Conservation (phyloP, 2,113 vertebrate genomes). For the Grallaria varia region DNA sequence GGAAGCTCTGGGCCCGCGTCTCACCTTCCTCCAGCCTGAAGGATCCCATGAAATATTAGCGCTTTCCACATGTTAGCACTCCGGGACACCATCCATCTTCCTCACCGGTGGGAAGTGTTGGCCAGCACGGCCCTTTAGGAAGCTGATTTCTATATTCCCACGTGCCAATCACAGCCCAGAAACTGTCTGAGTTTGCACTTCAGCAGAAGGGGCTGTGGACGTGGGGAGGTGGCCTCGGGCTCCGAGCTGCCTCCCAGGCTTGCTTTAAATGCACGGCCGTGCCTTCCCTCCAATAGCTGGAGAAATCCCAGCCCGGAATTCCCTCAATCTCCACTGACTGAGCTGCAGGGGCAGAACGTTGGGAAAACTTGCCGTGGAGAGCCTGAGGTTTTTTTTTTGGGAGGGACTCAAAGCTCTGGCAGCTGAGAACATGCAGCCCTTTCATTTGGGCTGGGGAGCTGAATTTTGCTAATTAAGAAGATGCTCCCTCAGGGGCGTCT, state of each 20-base stretch:
- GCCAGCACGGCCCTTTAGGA: neutral
- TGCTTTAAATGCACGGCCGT: neutral
- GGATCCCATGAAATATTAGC: slow-evolving; percentile 39
- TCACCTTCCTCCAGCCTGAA: slow-evolving; percentile 25
- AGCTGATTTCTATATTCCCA: slow-evolving; percentile 50
- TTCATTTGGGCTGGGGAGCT: rapidly evolving
- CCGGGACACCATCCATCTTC: slow-evolving; percentile 50
- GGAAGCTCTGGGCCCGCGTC: neutral
- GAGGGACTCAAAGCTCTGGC: neutral
- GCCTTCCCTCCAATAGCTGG: neutral
- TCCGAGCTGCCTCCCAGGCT: neutral
- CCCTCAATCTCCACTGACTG: neutral
- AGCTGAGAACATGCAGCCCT: neutral
- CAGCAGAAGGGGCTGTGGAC: neutral
- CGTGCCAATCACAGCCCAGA: slow-evolving; percentile 5
- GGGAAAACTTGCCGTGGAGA: neutral
- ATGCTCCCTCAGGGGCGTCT: neutral
- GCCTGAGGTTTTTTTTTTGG: neutral
- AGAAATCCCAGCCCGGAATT: neutral
- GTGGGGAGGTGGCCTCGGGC: neutral
- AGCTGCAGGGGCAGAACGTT: neutral
- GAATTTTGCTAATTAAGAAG: neutral
- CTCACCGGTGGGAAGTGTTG: slow-evolving; percentile 26
- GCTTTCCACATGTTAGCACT: slow-evolving; percentile 40
- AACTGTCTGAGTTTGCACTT: neutral